These are phyloP conservation scores for Epinephelus moara DNA, from an alignment of 2,113 vertebrate species.

Conservation along the genomic window DNA sequence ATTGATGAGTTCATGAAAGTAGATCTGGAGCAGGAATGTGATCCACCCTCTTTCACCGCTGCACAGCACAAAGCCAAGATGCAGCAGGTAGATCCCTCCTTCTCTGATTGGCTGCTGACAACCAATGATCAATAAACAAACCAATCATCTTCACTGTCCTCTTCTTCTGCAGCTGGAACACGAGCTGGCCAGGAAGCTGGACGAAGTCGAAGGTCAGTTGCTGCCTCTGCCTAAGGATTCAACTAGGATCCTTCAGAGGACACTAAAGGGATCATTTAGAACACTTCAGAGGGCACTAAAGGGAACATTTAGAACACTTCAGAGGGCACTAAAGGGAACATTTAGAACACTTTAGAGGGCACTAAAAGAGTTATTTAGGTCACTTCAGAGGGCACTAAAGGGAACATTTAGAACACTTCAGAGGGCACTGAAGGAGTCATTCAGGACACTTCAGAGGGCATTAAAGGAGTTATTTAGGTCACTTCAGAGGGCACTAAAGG, in stretches of 20 bases:
- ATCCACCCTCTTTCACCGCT: slow-evolving; percentile 93
- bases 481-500: too few relatives aligned
- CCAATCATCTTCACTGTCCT: not conserved
- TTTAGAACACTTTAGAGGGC: not conserved
- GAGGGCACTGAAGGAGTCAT: not conserved
- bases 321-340: not conserved
- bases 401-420: not conserved
- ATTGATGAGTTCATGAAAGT: slow-evolving; percentile 98
- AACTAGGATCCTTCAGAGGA: not conserved
- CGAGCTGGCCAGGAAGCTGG: slow-evolving; percentile 91
- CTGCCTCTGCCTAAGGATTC: not conserved
- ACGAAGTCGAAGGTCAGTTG: slow-evolving; percentile 93
- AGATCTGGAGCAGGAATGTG: slow-evolving; percentile 95
- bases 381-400: too few relatives aligned
- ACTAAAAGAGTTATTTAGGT: not conserved
- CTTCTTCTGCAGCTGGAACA: slow-evolving; percentile 90
- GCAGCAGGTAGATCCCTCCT: slow-evolving; percentile 87
- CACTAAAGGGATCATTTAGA: not conserved
- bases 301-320: too few relatives aligned
- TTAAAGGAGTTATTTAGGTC: not conserved
- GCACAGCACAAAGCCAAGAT: slow-evolving; percentile 91
- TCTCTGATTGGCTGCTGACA: slow-evolving; percentile 27
- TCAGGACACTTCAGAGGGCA: not conserved
- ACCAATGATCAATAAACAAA: not conserved
- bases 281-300: too few relatives aligned